These are phyloP conservation scores for Lepus europaeus DNA, from an alignment of 2,113 vertebrate species.

Conservation along the genomic window DNA sequence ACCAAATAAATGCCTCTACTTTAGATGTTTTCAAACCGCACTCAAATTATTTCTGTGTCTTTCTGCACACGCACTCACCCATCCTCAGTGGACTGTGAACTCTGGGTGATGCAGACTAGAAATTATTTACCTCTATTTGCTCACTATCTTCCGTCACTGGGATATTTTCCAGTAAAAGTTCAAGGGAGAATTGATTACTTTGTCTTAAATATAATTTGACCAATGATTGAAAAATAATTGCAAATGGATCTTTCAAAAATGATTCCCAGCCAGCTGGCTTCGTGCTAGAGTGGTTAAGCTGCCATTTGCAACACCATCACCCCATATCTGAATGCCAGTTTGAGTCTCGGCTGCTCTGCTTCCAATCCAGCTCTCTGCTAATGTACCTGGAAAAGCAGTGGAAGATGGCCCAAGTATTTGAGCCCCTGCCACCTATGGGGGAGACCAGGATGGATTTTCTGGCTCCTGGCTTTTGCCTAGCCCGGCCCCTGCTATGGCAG, in stretches of 20 bases:
- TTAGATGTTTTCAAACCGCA: slow-evolving; percentile 45
- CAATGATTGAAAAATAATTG: slow-evolving; percentile 4
- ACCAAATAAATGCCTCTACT: slow-evolving; percentile 5
- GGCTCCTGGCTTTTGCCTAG: too few species aligned
- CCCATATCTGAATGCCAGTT: too few species aligned
- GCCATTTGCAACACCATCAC: too few species aligned
- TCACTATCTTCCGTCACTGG: neutral
- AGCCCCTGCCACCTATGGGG: neutral
- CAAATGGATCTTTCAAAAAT: neutral
- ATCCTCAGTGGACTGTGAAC: neutral
- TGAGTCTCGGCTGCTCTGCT: too few species aligned
- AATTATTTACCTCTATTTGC: neutral
- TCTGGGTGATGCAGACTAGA: neutral
- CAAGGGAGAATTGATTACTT: neutral
- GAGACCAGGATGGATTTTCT: too few species aligned
- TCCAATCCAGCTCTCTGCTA: too few species aligned
- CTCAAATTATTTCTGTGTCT: neutral
- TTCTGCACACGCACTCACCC: neutral
- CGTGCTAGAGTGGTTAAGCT: too few species aligned
- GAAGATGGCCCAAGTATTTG: too few species aligned
- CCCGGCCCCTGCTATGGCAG: too few species aligned
- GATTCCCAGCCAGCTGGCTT: neutral
- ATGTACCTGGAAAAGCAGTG: too few species aligned
- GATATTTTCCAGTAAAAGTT: neutral
- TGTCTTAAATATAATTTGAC: slow-evolving; percentile 13